Evolutionary conservation across 2,888 invertebrate genomes (phyloP).

Genomic region (Agelastica alni): DNA sequence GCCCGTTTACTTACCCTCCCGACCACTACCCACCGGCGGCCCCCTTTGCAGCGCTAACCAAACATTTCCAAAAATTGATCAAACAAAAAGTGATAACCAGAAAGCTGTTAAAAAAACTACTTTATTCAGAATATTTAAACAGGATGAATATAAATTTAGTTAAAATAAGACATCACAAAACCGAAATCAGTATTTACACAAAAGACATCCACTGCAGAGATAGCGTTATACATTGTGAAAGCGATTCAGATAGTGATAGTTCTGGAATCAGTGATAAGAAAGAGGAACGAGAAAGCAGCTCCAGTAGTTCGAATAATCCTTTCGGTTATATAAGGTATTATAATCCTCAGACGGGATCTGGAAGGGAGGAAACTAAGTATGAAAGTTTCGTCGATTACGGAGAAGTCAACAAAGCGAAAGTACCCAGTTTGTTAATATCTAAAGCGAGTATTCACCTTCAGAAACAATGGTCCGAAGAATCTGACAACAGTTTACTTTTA

Average conservation of each 20-base stretch:
- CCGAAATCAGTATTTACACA: slow-evolving; percentile 55
- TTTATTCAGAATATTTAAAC: slow-evolving; percentile 67
- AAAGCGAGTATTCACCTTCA: slow-evolving; percentile 56
- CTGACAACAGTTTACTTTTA: slow-evolving; percentile 66
- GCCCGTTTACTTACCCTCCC: slow-evolving; percentile 67
- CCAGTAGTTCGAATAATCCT: slow-evolving; percentile 65
- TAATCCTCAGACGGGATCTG: slow-evolving; percentile 58
- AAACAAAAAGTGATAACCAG: slow-evolving; percentile 72
- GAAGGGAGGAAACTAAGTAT: slow-evolving; percentile 51
- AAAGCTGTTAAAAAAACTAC: slow-evolving; percentile 72
- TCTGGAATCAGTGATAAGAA: slow-evolving; percentile 56
- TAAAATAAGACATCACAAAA: slow-evolving; percentile 60
- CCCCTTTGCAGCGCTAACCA: slow-evolving; percentile 77
- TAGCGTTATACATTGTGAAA: slow-evolving; percentile 53
- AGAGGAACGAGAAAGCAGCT: slow-evolving; percentile 64
- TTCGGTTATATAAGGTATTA: slow-evolving; percentile 71
- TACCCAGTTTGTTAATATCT: slow-evolving; percentile 52
- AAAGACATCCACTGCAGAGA: slow-evolving; percentile 46
- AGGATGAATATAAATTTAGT: slow-evolving; percentile 61
- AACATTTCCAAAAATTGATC: slow-evolving; percentile 75
- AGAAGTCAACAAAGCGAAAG: slow-evolving; percentile 22
- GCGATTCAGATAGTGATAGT: slow-evolving; percentile 58
- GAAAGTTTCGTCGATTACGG: slow-evolving; percentile 62
- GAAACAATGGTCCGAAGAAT: slow-evolving; percentile 59
- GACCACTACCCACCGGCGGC: slow-evolving; percentile 76